These are phyloP conservation scores for Actinia equina DNA, from an alignment of 64 coral and sea anemone species.

Conservation along the genomic window DNA sequence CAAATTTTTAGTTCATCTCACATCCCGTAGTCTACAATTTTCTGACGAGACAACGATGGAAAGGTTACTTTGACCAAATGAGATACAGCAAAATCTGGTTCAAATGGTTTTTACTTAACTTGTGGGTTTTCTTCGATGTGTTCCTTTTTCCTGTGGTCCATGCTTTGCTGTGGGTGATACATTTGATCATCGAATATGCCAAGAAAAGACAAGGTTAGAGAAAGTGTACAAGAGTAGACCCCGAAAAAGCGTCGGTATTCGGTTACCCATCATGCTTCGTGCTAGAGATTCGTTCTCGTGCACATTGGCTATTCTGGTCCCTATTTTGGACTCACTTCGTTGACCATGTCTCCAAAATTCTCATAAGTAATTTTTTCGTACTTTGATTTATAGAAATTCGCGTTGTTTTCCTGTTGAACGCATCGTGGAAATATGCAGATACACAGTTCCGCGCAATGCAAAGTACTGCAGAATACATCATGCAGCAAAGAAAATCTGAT, in stretches of 20 bases:
- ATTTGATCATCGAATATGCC: background rate
- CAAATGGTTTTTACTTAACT: background rate
- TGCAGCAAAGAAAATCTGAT: background rate
- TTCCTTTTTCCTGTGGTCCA: background rate
- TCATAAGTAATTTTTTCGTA: background rate
- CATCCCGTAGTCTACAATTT: conserved; percentile 8
- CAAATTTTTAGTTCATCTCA: background rate
- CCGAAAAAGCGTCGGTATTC: too few species aligned
- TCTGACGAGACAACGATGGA: background rate
- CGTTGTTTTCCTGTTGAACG: background rate
- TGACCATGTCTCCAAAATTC: too few species aligned
- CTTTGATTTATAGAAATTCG: background rate
- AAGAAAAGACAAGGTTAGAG: background rate
- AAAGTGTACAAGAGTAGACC: too few species aligned
- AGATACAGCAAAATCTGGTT: background rate
- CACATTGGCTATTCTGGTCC: too few species aligned
- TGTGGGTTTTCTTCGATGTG: background rate
- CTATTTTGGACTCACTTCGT: too few species aligned
- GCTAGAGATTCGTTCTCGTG: too few species aligned
- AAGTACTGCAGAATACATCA: background rate
- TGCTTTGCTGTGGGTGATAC: background rate
- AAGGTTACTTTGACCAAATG: background rate
- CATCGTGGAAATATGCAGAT: background rate
- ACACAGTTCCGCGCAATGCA: background rate
- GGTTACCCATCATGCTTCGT: too few species aligned